Base-by-base conservation (phyloP, 2,797 vertebrate species). In the Crotalus adamanteus region DNA sequence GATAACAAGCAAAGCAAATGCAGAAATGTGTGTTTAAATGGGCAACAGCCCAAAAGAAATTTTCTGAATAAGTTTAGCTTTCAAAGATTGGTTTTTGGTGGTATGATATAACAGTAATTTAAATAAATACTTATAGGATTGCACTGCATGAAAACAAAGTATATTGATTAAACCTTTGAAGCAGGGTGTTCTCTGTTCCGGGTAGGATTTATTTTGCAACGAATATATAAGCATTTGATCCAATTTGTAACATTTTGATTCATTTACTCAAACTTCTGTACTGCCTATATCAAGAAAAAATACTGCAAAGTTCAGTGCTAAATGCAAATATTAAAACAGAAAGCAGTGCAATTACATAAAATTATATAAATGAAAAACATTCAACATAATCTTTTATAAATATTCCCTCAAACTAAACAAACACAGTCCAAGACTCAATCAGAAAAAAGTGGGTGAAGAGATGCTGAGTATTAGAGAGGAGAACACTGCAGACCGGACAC, bases 101-200 rank as follows among this genome's bases (percentile, higher is more conserved):
- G 18, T 94, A 47, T 78, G 93, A 89, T 94, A 3, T 95, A 96
- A 92, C 25, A 93, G 94, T 51, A 8, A 90, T 85, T 94, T 93
- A 95, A 89, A 86, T 94, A 91, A 78, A 78, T 42, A 78, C 16
- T 37, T 78, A 20, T 78, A 78, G 69, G 18, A 20, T 78, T 78
- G 18, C 69, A 78, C 31, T 78, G 69, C 69, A 20, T 42, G 89
- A 90, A 94, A 94, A 78, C 31, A 78, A 78, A 78, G 31, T 31
- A 37, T 78, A 78, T 42, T 69, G 63, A 69, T 69, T 69, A 14
- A n/a, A 69, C 13, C n/a, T 2, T 69, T 12, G 13, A 69, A 69
- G n/a, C 31, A 69, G 63, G 31, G n/a, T 69, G 28, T 31, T 69
- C 63, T 65, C n/a, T n/a, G n/a, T 69, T 69, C 13, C 28, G 31